Evolutionary conservation across 2,797 vertebrate species (phyloP), one percentile per base, ranked within the genome.

Genomic region (Phrynocephalus forsythii): DNA sequence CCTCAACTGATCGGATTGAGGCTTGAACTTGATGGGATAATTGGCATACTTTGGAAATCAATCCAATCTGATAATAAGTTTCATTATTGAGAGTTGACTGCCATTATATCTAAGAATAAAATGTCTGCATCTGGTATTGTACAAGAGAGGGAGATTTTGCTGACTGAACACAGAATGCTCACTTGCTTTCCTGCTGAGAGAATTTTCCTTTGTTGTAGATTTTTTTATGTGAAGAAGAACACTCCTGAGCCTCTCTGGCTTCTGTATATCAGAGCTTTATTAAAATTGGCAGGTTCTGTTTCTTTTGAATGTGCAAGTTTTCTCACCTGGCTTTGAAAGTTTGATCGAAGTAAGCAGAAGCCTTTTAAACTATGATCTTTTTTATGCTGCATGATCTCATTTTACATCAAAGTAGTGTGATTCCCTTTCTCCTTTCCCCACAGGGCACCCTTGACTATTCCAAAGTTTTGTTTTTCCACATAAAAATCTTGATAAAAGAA

Each of bases 201-300:
- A 67, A 52, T 76, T 76, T 88, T 76, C 44, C 24, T 79, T 79
- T 79, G 56, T 67, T 81, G 79, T 22, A 13, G 9, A 38, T 28
- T 68, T 77, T 50, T 77, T 20, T 77, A 28, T 63, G 80, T 24
- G 75, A 68, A 69, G 26, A 44, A 60, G 66, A 56, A 69, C 60
- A 50, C 44, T 82, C 86, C 22, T 30, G 71, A 68, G 69, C 26
- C 24, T 78, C 15, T 15, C 10, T 67, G 26, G 60, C 56, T 66
- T 80, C 79, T 66, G 10, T 77, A 69, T 82, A 38, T 77, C 44
- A 77, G 63, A 87, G 22, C 28, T 79, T 88, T 78, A 79, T 79
- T 84, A 79, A 83, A 79, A 56, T 20, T 76, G 83, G 76, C 44
- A 81, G 48, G 7, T 44, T 52, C 56, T 63, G 16, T 84, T 75